Percentiles rank a stretch among this genome's conserved stretches.
These are phyloP conservation scores for Probosciger aterrimus DNA, from an alignment of 2,113 vertebrate species.

Conservation along the genomic window DNA sequence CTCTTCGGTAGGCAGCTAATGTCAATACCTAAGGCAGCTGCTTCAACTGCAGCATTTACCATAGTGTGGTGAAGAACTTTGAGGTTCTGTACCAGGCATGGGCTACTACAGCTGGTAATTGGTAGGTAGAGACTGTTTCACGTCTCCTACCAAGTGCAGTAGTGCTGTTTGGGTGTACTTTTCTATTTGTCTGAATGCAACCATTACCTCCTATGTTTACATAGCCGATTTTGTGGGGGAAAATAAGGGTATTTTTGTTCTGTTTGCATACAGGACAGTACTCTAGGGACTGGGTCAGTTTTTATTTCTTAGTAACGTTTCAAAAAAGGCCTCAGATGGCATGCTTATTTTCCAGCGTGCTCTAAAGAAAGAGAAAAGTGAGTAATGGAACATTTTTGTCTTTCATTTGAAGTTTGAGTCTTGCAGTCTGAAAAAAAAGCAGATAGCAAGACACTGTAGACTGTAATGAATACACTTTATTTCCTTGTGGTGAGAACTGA, in stretches of 20 bases:
- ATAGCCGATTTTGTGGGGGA: background rate
- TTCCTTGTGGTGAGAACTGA: background rate
- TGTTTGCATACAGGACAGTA: background rate
- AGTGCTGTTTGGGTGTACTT: background rate
- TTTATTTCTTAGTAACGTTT: constrained; percentile 56
- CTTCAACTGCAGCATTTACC: background rate
- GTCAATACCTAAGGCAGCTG: background rate
- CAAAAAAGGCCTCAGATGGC: background rate
- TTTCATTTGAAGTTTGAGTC: background rate
- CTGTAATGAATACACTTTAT: background rate
- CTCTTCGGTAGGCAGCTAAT: accelerated
- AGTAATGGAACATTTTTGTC: constrained; percentile 46
- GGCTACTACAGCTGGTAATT: background rate
- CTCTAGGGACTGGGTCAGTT: constrained; percentile 35
- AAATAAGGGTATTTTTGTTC: constrained; percentile 51
- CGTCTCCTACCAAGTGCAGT: background rate
- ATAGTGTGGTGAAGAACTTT: accelerated
- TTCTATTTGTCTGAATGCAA: background rate
- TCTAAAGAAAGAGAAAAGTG: constrained; percentile 33
- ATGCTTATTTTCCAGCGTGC: constrained; percentile 16
- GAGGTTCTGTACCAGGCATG: accelerated
- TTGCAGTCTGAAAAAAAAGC: background rate
- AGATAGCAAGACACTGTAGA: background rate
- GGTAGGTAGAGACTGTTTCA: background rate
- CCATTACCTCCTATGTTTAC: background rate